Base-by-base conservation (phyloP, 2,797 vertebrate genomes). In the Enteromius viviparus region DNA sequence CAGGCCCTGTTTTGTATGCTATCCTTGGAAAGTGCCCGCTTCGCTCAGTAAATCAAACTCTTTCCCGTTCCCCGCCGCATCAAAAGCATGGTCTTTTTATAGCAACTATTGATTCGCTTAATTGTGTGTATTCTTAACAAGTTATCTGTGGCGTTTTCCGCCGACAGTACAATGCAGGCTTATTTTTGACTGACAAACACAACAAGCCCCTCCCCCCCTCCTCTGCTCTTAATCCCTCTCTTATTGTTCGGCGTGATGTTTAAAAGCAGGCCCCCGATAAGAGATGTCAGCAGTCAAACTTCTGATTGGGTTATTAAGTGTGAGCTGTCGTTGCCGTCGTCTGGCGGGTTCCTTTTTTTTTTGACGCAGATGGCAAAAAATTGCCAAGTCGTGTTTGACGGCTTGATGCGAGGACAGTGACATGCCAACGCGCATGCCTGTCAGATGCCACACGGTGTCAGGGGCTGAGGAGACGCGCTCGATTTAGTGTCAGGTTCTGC, bases 231-330 rank as follows among this genome's bases (percentile, higher is more conserved):
- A 91, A 87, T 88, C 91, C 91, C 89, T 89, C 89, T 89, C 93
- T 93, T 93, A 94, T 95, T 95, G 94, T 95, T 95, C 92, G 90
- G 91, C 92, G 90, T 93, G 94, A 94, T 87, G 93, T 93, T 92
- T 86, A 91, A 94, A 90, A 95, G 94, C 92, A 87, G 93, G 92
- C 89, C 86, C 82, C 86, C 82, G 87, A 89, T 89, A 86, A 86
- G 87, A 87, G 87, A 88, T 94, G 94, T 95, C 94, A 95, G 93
- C 94, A 95, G 93, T 93, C 93, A 94, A 94, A 94, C 95, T 94
- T 94, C 92, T 95, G 94, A 94, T 95, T 94, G 94, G 92, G 94
- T 95, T 95, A 94, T 95, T 95, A 95, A 94, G 93, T 92, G 92
- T 86, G 91, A 93, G 94, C 93, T 83, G 93, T 91, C 91, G 93